Percentiles rank a stretch among this genome's conserved stretches.
These are phyloP conservation scores for Drosophila putrida DNA, from an alignment of 2,888 invertebrate genomes.

Conservation along the genomic window DNA sequence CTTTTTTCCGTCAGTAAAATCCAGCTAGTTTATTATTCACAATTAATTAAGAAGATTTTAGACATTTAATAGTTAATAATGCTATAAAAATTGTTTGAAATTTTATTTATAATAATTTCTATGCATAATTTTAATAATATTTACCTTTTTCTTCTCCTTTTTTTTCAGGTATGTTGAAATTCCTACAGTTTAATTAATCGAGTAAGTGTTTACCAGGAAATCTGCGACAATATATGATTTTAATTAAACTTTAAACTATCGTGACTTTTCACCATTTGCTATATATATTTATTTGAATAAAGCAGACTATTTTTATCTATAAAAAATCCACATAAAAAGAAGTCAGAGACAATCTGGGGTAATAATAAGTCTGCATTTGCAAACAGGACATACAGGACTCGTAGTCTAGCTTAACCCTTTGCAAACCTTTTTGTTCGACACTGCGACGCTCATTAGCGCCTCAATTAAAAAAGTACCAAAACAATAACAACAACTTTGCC, in stretches of 20 bases:
- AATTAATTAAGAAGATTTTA: background rate
- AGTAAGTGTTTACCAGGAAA: background rate
- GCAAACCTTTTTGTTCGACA: constrained; percentile 49
- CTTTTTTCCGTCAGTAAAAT: background rate
- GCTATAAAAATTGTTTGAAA: background rate
- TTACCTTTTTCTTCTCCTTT: constrained; percentile 1
- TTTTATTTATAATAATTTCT: background rate
- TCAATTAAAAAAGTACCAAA: constrained; percentile 56
- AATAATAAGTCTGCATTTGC: constrained; percentile 42
- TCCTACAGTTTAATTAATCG: background rate
- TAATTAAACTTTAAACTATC: background rate
- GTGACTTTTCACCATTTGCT: background rate
- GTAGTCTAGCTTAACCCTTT: constrained; percentile 38
- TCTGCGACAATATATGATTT: background rate
- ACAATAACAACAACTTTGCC: constrained; percentile 47
- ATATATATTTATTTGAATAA: background rate
- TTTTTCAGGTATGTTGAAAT: constrained; percentile 23
- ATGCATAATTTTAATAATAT: constrained; percentile 1
- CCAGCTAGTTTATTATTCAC: background rate
- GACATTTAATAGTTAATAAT: no score
- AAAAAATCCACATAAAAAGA: constrained; percentile 9
- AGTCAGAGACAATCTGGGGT: constrained; percentile 47
- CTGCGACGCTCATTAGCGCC: constrained; percentile 66
- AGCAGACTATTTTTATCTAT: background rate
- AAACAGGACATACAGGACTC: constrained; percentile 20